phyloP scores from a whole-genome alignment of 1,140 invertebrate species.

The Euwallacea similis region DNA sequence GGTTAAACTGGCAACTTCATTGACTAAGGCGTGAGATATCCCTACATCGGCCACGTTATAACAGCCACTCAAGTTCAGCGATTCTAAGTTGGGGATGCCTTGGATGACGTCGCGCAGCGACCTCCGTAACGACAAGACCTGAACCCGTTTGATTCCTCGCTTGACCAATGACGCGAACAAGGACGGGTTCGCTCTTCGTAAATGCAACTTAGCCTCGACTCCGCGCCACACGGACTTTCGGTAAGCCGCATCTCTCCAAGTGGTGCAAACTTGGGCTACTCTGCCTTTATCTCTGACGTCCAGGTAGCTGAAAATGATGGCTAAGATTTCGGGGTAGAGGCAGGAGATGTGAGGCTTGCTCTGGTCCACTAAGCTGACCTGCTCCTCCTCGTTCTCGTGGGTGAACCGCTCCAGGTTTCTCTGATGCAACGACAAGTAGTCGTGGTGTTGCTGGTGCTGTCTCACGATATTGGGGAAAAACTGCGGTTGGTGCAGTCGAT shows the following conservation, averaged over 20 bases:
- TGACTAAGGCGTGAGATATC: conserved; percentile 77
- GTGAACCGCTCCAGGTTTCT: conserved; percentile 55
- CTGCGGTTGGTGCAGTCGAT: conserved; percentile 61
- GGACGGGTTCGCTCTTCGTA: conserved; percentile 78
- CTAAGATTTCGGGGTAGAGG: conserved; percentile 89
- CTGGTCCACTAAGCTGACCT: conserved; percentile 38
- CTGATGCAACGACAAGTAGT: conserved; percentile 31
- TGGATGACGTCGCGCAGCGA: conserved; percentile 85
- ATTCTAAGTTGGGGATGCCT: conserved; percentile 82
- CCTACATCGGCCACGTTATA: conserved; percentile 85
- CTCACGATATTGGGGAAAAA: conserved; percentile 54
- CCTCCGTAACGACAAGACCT: conserved; percentile 82
- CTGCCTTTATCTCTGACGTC: conserved; percentile 86
- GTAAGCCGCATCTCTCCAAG: conserved; percentile 91
- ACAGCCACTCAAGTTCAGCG: conserved; percentile 88
- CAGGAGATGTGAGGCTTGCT: conserved; percentile 77
- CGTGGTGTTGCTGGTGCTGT: conserved; percentile 54
- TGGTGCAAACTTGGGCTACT: conserved; percentile 85
- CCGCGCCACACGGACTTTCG: conserved; percentile 90
- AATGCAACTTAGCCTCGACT: conserved; percentile 86
- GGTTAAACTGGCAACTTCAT: conserved; percentile 72
- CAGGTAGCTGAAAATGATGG: conserved; percentile 88
- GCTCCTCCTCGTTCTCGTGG: conserved; percentile 42
- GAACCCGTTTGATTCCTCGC: conserved; percentile 84
- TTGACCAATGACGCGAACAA: conserved; percentile 84